Conservation (phyloP, 2,797 vertebrate species). For the Garrulus glandarius region DNA sequence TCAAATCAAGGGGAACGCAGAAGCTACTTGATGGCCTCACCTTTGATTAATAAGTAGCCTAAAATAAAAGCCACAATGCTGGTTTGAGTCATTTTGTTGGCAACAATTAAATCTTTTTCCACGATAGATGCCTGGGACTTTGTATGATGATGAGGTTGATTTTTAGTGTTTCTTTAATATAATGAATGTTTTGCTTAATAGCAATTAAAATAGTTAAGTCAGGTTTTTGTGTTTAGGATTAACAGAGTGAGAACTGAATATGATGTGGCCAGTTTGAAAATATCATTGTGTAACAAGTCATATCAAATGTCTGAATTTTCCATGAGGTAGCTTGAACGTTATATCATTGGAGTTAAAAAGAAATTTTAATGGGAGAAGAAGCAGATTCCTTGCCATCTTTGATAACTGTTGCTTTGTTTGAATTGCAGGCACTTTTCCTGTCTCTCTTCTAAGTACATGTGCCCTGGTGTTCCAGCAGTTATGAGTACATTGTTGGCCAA, state of each 20-base stretch:
- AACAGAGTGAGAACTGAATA: neutral
- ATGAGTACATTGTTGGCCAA: slow-evolving; percentile 97
- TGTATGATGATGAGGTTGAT: neutral
- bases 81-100: neutral
- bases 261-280: neutral
- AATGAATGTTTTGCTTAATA: neutral
- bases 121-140: neutral
- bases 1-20: neutral
- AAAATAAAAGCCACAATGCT: neutral
- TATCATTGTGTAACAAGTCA: neutral
- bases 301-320: neutral
- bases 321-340: neutral
- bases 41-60: neutral
- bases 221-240: neutral
- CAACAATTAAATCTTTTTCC: neutral
- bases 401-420: slow-evolving; percentile 35
- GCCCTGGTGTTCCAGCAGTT: slow-evolving; percentile 92
- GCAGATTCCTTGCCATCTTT: neutral
- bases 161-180: neutral
- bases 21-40: neutral
- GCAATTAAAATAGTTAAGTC: neutral
- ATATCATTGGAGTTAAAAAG: neutral
- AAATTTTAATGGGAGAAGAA: neutral
- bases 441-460: slow-evolving; percentile 97
- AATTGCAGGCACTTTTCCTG: slow-evolving; percentile 93